Conservation (phyloP, 2,797 vertebrate genomes). For the Diceros bicornis region DNA sequence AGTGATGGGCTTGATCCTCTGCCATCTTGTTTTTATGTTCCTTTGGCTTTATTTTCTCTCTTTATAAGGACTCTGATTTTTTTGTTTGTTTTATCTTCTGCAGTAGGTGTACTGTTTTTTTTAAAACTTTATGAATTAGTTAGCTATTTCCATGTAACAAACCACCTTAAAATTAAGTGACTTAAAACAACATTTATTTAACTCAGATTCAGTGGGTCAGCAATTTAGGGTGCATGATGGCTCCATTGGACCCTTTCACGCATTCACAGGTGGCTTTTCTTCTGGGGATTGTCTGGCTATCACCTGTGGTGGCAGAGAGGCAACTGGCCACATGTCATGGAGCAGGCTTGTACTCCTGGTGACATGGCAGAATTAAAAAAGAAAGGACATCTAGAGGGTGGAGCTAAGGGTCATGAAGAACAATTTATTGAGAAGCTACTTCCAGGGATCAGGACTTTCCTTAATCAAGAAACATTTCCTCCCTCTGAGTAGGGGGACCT, state of each 20-base stretch:
- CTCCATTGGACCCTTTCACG: background rate
- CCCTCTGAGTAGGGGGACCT: background rate
- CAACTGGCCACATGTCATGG: background rate
- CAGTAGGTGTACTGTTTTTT: background rate
- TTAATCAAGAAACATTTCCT: background rate
- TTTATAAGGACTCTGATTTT: background rate
- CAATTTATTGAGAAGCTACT: background rate
- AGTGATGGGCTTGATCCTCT: background rate
- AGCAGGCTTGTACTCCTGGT: background rate
- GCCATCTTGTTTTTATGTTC: background rate
- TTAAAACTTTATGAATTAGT: background rate
- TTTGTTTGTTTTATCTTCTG: background rate
- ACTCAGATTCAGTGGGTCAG: background rate
- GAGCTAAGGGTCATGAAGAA: background rate
- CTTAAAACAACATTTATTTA: background rate
- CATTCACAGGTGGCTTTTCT: background rate
- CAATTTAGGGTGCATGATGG: background rate
- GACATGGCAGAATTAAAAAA: background rate
- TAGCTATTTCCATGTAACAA: background rate
- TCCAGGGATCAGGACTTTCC: background rate
- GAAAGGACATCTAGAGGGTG: background rate
- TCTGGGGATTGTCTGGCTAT: background rate
- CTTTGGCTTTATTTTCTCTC: conserved; percentile 12
- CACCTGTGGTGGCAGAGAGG: background rate
- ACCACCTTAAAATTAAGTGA: background rate